Percentiles rank a stretch among this genome's conserved stretches.
Conservation (phyloP, 2,797 vertebrate species). For the Centropyge bicolor region DNA sequence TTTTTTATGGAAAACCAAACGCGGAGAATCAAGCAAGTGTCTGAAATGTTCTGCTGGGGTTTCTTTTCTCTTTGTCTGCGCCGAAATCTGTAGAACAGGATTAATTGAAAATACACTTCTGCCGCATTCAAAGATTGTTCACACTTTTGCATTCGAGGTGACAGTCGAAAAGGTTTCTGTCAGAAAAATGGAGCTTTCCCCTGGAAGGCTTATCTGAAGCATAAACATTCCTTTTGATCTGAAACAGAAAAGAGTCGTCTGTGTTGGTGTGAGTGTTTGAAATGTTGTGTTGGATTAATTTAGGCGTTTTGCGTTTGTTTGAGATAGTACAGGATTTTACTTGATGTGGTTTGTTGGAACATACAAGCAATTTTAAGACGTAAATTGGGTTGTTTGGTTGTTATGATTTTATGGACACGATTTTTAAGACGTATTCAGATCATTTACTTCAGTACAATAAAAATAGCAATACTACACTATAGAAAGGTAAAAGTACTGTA, state of each 20-base stretch:
- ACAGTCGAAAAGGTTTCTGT: slow-evolving; percentile 12
- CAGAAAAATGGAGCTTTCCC: neutral
- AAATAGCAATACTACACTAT: neutral
- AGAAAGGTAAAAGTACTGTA: no score
- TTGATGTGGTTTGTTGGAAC: neutral
- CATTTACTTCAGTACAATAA: neutral
- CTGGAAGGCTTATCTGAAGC: slow-evolving; percentile 15
- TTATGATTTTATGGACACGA: no score
- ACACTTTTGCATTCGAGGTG: neutral
- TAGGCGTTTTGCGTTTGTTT: slow-evolving; percentile 20
- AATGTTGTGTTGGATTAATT: slow-evolving; percentile 30
- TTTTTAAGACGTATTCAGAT: neutral
- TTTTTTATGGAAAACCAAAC: slow-evolving; percentile 20
- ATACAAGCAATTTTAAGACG: no score
- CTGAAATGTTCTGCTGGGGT: slow-evolving; percentile 20
- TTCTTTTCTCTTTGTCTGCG: slow-evolving; percentile 4
- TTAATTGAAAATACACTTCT: slow-evolving; percentile 37
- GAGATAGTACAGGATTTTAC: neutral
- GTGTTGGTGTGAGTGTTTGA: slow-evolving; percentile 18
- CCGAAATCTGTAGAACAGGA: slow-evolving; percentile 20
- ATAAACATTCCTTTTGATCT: slow-evolving; percentile 32
- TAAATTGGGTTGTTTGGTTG: no score
- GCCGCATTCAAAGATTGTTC: slow-evolving; percentile 20
- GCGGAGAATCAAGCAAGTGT: neutral
- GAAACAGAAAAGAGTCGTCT: slow-evolving; percentile 12